Conservation (phyloP, 1,140 invertebrate species). For the Araneus ventricosus region DNA sequence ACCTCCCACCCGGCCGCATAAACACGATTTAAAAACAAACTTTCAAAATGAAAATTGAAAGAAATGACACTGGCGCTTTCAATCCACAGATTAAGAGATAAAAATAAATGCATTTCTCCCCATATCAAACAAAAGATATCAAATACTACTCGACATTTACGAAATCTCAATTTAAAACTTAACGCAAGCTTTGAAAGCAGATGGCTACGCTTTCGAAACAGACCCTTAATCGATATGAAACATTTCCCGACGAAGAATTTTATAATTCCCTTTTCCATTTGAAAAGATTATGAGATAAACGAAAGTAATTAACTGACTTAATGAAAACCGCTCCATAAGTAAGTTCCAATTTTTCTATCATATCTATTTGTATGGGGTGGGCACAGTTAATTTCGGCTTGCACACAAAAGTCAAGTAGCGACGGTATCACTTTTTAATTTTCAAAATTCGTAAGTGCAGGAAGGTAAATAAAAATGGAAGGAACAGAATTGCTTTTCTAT, state of each 20-base stretch:
- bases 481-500: background rate
- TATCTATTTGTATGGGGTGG: background rate
- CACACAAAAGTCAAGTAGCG: background rate
- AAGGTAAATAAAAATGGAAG: background rate
- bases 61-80: background rate
- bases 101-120: background rate
- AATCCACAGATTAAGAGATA: background rate
- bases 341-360: background rate
- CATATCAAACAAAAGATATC: background rate
- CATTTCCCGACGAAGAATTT: background rate
- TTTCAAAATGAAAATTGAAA: background rate
- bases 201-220: background rate
- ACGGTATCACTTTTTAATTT: background rate
- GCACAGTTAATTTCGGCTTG: background rate
- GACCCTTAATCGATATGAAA: background rate
- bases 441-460: background rate
- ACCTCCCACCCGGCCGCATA: too few relatives aligned
- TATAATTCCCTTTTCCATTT: background rate
- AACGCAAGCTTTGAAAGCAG: background rate
- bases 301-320: constrained; percentile 25
- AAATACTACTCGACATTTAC: background rate
- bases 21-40: too few relatives aligned
- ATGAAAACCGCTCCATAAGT: background rate
- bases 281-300: constrained; percentile 2
- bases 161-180: background rate